Conservation (phyloP, 1,140 invertebrate genomes). For the Drosophila serrata region DNA sequence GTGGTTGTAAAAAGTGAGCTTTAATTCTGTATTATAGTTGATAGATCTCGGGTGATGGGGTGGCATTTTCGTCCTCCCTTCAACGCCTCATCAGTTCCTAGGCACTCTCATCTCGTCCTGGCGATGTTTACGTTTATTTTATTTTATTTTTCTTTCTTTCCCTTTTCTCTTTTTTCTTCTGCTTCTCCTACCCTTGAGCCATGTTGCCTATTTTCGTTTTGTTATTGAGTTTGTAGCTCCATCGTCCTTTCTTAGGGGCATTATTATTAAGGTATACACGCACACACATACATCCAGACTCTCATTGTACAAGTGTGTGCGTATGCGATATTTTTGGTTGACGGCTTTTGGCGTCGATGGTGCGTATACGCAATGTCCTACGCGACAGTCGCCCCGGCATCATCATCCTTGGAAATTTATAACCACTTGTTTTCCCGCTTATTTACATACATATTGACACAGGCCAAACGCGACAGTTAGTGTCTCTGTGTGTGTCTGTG, state of each 20-base stretch:
- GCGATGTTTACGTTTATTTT: conserved; percentile 58
- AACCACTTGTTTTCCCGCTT: conserved; percentile 80
- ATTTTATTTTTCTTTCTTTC: conserved; percentile 56
- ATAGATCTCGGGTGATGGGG: conserved; percentile 21
- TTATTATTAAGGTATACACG: conserved; percentile 68
- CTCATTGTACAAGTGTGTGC: conserved; percentile 11
- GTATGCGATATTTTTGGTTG: conserved; percentile 64
- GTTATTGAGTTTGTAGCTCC: conserved; percentile 45
- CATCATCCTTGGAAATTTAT: conserved; percentile 75
- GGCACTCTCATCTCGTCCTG: conserved; percentile 13
- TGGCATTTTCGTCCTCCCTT: conserved; percentile 6
- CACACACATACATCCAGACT: conserved; percentile 12
- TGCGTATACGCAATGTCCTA: conserved; percentile 62
- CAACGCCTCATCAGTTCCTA: conserved; percentile 39
- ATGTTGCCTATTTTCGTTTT: conserved; percentile 37
- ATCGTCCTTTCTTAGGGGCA: conserved; percentile 66
- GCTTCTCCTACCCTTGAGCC: conserved; percentile 4
- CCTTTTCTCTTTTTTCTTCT: background rate
- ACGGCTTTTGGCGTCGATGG: conserved; percentile 67
- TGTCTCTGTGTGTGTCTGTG: conserved; percentile 27
- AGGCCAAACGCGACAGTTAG: conserved; percentile 61
- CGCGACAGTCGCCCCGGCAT: conserved; percentile 38
- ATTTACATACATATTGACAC: conserved; percentile 82
- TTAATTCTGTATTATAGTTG: conserved; percentile 24
- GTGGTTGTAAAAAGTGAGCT: conserved; percentile 18